phyloP scores from a whole-genome alignment of 2,113 vertebrate genomes.

The Istiophorus platypterus region DNA sequence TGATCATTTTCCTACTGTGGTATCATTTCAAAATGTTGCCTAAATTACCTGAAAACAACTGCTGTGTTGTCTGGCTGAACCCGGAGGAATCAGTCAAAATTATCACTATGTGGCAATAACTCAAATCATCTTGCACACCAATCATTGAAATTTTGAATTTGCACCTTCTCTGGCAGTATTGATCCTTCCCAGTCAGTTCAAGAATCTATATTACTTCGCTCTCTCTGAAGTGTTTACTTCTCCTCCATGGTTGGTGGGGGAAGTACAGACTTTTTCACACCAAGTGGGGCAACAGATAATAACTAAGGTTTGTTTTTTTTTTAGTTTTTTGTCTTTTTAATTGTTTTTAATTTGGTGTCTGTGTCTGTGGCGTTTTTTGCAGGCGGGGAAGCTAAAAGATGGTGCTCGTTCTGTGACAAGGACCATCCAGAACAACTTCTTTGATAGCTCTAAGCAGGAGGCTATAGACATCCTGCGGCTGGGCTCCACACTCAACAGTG shows the following conservation, averaged over 20 bases:
- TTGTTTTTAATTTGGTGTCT: neutral
- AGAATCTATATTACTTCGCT: conserved; percentile 15
- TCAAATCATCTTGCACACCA: conserved; percentile 1
- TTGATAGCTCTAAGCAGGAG: conserved; percentile 99
- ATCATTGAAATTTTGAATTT: conserved; percentile 13
- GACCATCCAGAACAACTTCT: conserved; percentile 99
- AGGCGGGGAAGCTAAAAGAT: conserved; percentile 98
- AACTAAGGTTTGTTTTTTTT: conserved; percentile 24
- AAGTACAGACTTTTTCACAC: neutral
- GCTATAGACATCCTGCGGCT: conserved; percentile 97
- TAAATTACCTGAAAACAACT: conserved; percentile 4
- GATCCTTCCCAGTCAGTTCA: neutral
- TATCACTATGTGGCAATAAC: neutral
- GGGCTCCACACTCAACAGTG: conserved; percentile 98
- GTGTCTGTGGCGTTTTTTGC: conserved; percentile 47
- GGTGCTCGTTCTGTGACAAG: conserved; percentile 98
- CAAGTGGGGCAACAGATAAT: neutral
- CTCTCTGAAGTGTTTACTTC: conserved; percentile 36
- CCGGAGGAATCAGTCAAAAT: conserved; percentile 27
- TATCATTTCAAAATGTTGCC: neutral
- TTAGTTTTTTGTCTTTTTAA: no score
- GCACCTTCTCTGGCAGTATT: conserved; percentile 1
- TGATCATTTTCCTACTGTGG: neutral
- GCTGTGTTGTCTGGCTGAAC: conserved; percentile 8
- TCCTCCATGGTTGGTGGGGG: neutral